A percentile compares a stretch with the other conserved stretches of the same genome.
phyloP scores from a whole-genome alignment of 2,888 invertebrate genomes.

The Sycophila texana region DNA sequence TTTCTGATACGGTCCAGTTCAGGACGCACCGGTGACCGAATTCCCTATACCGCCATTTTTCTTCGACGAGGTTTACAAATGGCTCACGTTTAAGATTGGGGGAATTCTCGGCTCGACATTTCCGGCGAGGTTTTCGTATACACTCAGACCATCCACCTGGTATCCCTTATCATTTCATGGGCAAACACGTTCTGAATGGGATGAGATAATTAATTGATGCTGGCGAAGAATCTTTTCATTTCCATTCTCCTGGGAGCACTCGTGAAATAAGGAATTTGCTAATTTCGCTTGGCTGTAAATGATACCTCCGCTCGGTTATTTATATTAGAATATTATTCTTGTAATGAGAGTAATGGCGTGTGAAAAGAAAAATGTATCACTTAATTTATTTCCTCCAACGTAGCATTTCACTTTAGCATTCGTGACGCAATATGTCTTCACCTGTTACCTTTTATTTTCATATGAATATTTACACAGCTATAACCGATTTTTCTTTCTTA shows the following conservation, averaged over 20 bases:
- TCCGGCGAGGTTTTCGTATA: background rate
- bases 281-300: background rate
- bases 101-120: slow-evolving; percentile 11
- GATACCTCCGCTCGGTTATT: background rate
- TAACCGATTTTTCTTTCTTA: too few relatives aligned
- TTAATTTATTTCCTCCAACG: too few relatives aligned
- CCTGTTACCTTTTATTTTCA: too few relatives aligned
- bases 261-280: background rate
- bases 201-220: slow-evolving; percentile 6
- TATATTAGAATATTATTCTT: too few relatives aligned
- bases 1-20: background rate
- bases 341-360: too few relatives aligned
- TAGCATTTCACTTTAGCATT: too few relatives aligned
- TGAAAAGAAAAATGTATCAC: too few relatives aligned
- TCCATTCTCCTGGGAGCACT: background rate
- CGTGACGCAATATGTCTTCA: too few relatives aligned
- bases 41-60: background rate
- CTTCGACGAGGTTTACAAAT: slow-evolving; percentile 28
- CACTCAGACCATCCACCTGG: background rate
- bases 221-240: background rate
- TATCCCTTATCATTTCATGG: background rate
- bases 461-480: too few relatives aligned
- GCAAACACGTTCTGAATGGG: background rate
- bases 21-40: background rate
- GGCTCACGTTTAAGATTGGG: slow-evolving; percentile 1